Evolutionary conservation across 2,113 vertebrate species (phyloP), one percentile per base, ranked within the genome.

Genomic region (Hemibagrus wyckioides): DNA sequence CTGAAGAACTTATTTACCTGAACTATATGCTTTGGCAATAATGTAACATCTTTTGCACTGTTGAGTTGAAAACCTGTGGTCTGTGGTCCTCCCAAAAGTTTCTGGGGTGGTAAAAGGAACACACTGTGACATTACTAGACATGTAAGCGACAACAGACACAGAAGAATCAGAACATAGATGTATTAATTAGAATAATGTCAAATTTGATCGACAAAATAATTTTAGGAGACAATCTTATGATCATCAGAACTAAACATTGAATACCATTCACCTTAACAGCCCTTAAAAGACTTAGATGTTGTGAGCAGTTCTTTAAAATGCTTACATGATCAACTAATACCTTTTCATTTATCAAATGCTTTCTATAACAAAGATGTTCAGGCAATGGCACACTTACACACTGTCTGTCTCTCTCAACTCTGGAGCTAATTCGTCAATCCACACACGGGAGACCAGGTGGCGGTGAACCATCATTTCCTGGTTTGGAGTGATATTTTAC

Each of bases 401-500:
- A 79, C 41, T 65, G 39, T 23, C 44, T 4, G 10, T 69, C 48
- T 54, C 50, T 71, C 30, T 30, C n/a, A n/a, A 79, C 59, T 36
- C 39, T 59, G 39, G 33, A 41, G 11, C 61, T 28, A 30, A 52
- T 41, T 41, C 36, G 7, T 36, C 30, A 73, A 19, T 56, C 50
- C 30, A 59, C 50, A 10, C 44, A 57, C 4, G 59, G 19, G 33
- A 28, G 36, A 71, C 48, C 69, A 65, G 71, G 44, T 41, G 33
- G 39, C 19, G 54, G n/a, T 57, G 14, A 50, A 71, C 65, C 52
- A n/a, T 48, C 28, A 52, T 67, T 21, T 44, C 11, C 33, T 54
- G 23, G 59, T 56, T 85, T 59, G 15, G 25, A 23, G 56, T 75
- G 63, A 84, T 61, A 75, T 56, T 83, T 80, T 19, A 41, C 63